Base-by-base conservation (phyloP, 1,140 invertebrate genomes). In the Diorhabda elongata region DNA sequence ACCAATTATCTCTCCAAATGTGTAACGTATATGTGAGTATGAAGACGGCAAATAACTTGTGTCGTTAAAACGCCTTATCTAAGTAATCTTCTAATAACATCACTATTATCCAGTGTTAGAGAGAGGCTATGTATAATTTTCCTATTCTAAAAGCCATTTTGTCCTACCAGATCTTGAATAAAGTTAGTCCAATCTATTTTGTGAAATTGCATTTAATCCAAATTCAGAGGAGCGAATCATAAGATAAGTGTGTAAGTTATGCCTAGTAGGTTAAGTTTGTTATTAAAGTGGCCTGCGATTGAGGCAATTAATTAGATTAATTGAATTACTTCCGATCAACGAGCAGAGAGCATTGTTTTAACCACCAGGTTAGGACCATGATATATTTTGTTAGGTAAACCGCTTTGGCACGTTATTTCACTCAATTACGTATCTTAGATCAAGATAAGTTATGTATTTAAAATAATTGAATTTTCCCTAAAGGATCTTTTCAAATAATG, bases 261-360 rank as follows among this genome's bases (percentile, higher is more conserved):
- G 68, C 58, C 44, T 62, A 61, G 41, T 42, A 69, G 63, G 68
- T 69, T 69, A 65, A 69, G 58, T 66, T 66, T 65, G 68, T 59
- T 65, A 61, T 65, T 57, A 60, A 61, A 69, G 58, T 65, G 26
- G 41, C 58, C 57, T 47, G 63, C 68, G 61, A 69, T 72, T 65
- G 59, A 58, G 65, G 65, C 65, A 70, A 72, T 72, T 72, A 72
- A 72, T 72, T 69, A 72, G 61, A 70, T 70, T 70, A 72, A 72
- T 72, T 72, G 71, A 72, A 72, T 72, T 69, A 72, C 69, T 72
- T 73, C 72, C 72, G 69, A 73, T 73, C 69, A 61, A 69, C 71
- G 67, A 71, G 64, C 68, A 52, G 47, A 52, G 47, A 52, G 47
- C 6, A 52, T 52, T n/a, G 47, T 26, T 26, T 26, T 0, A 26